Evolutionary conservation across 2,797 vertebrate species (phyloP).

Genomic region (Percopsis omiscomaycus): DNA sequence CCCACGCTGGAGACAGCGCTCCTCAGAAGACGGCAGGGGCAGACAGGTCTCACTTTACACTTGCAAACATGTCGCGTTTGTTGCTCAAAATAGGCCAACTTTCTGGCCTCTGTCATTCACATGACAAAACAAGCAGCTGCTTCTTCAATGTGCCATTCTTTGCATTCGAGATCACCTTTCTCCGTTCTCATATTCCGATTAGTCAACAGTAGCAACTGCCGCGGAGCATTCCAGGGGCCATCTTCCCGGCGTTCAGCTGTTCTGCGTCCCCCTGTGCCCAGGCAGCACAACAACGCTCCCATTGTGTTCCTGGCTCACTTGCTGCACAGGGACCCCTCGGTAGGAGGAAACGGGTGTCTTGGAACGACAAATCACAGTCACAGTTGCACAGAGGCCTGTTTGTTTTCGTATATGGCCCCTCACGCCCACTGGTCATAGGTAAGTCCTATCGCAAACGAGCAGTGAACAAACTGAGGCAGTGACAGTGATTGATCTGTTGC

Average conservation of each 20-base stretch:
- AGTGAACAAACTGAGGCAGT: slow-evolving; percentile 15
- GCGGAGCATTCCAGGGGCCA: slow-evolving; percentile 92
- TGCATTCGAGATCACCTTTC: slow-evolving; percentile 97
- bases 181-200: slow-evolving; percentile 97
- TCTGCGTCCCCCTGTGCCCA: slow-evolving; percentile 83
- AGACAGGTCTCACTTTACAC: slow-evolving; percentile 72
- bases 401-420: slow-evolving; percentile 52
- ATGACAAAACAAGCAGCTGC: slow-evolving; percentile 98
- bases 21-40: slow-evolving; percentile 25
- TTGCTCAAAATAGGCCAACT: slow-evolving; percentile 70
- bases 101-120: slow-evolving; percentile 82
- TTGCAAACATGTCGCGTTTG: slow-evolving; percentile 71
- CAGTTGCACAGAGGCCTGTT: slow-evolving; percentile 72
- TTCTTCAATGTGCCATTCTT: slow-evolving; percentile 97
- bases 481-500: slow-evolving; percentile 20
- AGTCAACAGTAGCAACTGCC: slow-evolving; percentile 99
- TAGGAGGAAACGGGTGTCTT: slow-evolving; percentile 82
- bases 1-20: slow-evolving; percentile 39
- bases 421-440: slow-evolving; percentile 38
- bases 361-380: slow-evolving; percentile 79
- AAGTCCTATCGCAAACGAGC: slow-evolving; percentile 33
- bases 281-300: slow-evolving; percentile 89
- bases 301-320: slow-evolving; percentile 89
- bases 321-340: slow-evolving; percentile 77
- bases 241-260: slow-evolving; percentile 97